Conservation (phyloP, 2,888 invertebrate species). For the Epirrita christyi region DNA sequence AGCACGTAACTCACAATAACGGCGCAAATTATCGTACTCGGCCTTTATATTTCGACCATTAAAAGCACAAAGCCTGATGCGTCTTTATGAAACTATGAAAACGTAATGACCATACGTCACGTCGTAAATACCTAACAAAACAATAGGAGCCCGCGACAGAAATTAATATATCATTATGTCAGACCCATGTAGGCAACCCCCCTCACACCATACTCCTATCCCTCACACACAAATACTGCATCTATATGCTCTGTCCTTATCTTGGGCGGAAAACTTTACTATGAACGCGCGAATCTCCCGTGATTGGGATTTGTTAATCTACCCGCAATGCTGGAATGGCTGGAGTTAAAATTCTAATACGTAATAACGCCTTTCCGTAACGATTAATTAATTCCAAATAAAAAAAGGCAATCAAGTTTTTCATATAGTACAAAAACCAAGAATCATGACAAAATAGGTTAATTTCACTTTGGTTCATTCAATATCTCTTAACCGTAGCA, state of each 20-base stretch:
- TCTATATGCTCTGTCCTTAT: slow-evolving; percentile 43
- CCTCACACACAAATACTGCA: slow-evolving; percentile 37
- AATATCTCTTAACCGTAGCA: too few relatives aligned
- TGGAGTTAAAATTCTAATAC: slow-evolving; percentile 76
- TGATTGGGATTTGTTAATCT: slow-evolving; percentile 82
- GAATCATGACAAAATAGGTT: not conserved
- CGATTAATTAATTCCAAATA: not conserved
- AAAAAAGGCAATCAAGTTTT: too few relatives aligned
- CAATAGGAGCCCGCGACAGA: slow-evolving; percentile 81
- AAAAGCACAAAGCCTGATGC: slow-evolving; percentile 70
- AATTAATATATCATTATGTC: slow-evolving; percentile 85
- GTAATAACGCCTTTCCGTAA: slow-evolving; percentile 65
- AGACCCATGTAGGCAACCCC: slow-evolving; percentile 72
- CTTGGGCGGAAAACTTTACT: slow-evolving; percentile 70
- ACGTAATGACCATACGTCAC: slow-evolving; percentile 83
- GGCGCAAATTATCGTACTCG: slow-evolving; percentile 64
- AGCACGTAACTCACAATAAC: slow-evolving; percentile 44
- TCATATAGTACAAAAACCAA: not conserved
- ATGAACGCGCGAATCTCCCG: slow-evolving; percentile 74
- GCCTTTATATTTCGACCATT: slow-evolving; percentile 67
- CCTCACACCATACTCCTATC: slow-evolving; percentile 50
- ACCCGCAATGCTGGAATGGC: slow-evolving; percentile 61
- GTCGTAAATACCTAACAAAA: slow-evolving; percentile 81
- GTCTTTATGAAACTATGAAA: slow-evolving; percentile 84
- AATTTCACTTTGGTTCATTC: too few relatives aligned